Conservation (phyloP, 2,113 vertebrate genomes). For the Himantopus leucocephalus region DNA sequence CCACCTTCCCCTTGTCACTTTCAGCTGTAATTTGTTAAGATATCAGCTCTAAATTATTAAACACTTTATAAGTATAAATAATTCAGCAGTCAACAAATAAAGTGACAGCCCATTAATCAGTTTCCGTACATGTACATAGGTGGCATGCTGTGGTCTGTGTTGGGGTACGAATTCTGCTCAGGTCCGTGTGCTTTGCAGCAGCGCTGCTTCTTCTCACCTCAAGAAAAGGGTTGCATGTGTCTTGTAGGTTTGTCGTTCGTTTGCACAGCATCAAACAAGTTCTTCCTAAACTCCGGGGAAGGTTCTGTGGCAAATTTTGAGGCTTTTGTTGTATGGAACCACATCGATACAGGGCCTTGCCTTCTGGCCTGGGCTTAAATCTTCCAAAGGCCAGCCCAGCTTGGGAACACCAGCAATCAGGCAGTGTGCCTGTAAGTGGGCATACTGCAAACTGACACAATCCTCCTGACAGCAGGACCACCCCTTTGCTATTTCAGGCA, state of each 20-base stretch:
- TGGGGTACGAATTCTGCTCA: constrained; percentile 56
- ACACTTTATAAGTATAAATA: constrained; percentile 89
- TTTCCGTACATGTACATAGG: constrained; percentile 49
- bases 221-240: not conserved
- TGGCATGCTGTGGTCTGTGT: constrained; percentile 58
- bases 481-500: not conserved
- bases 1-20: constrained; percentile 79
- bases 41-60: constrained; percentile 90
- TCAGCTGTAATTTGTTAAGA: constrained; percentile 84
- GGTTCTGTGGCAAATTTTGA: not conserved
- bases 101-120: constrained; percentile 93
- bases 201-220: not conserved
- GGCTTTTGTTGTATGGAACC: not conserved
- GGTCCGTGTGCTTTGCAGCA: not conserved
- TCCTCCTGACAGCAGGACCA: not conserved
- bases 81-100: constrained; percentile 91
- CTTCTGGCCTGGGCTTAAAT: not conserved
- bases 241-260: not conserved
- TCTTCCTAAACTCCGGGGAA: not conserved
- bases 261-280: not conserved
- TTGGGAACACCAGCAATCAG: not conserved
- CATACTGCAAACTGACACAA: not conserved
- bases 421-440: not conserved
- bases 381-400: not conserved
- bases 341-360: not conserved